Percentiles rank a stretch among this genome's conserved stretches.
phyloP scores from a whole-genome alignment of 2,888 invertebrate genomes.

The Drosophila anomalipes region DNA sequence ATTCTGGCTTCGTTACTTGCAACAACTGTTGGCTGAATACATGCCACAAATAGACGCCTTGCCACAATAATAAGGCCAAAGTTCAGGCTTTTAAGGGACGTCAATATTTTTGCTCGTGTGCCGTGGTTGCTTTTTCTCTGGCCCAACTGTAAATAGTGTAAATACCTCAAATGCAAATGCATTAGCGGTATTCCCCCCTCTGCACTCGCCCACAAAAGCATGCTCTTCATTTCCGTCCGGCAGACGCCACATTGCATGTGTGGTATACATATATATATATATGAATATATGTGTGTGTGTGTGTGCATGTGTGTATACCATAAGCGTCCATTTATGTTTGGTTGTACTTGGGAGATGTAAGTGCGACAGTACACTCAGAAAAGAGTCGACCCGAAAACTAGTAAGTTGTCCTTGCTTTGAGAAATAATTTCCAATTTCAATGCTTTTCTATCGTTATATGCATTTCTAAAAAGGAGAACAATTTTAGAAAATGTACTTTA shows the following conservation, averaged over 20 bases:
- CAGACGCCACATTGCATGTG: conserved; percentile 16
- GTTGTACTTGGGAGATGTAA: conserved; percentile 9
- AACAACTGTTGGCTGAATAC: conserved; percentile 10
- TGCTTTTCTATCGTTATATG: not conserved
- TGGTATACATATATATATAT: not conserved
- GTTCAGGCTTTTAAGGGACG: conserved; percentile 43
- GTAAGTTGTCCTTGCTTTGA: not conserved
- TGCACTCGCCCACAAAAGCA: conserved; percentile 50
- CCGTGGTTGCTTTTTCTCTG: conserved; percentile 26
- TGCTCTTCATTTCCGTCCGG: conserved; percentile 44
- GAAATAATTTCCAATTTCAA: not conserved
- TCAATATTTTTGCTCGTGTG: conserved; percentile 27
- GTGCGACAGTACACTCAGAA: conserved; percentile 24
- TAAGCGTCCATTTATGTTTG: conserved; percentile 1
- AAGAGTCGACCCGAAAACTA: not conserved
- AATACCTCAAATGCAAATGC: conserved; percentile 75
- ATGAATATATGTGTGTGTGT: conserved; percentile 1
- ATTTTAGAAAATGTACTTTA: not conserved
- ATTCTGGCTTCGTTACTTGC: conserved; percentile 5
- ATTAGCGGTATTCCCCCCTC: conserved; percentile 40
- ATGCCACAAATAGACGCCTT: not conserved
- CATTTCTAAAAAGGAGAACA: not conserved
- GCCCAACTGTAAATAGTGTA: conserved; percentile 45
- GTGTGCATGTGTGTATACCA: not conserved
- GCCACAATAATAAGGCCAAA: conserved; percentile 49